Conservation (phyloP, 1,140 invertebrate genomes). For the Solenopsis invicta region DNA sequence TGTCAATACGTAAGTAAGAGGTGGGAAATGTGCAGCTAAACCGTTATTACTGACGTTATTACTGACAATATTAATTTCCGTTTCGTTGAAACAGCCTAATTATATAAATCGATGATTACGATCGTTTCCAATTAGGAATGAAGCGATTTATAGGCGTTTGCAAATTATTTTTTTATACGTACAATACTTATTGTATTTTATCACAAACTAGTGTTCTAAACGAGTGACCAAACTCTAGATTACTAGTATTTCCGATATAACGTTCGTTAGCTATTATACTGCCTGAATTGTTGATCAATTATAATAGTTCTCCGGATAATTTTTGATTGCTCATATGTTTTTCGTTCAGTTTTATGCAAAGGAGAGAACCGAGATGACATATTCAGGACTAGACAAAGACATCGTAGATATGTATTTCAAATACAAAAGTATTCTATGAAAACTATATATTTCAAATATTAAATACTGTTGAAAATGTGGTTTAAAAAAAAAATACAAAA, state of each 20-base stretch:
- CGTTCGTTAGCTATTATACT: background rate
- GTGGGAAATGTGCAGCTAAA: slow-evolving; percentile 43
- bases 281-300: slow-evolving; percentile 27
- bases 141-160: background rate
- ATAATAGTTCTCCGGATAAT: background rate
- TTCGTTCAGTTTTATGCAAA: background rate
- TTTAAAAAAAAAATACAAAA: background rate
- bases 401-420: background rate
- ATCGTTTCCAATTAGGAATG: background rate
- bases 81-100: slow-evolving; percentile 52
- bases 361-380: background rate
- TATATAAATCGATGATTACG: slow-evolving; percentile 19
- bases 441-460: background rate
- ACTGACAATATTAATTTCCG: slow-evolving; percentile 51
- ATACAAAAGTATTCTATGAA: slow-evolving; percentile 22
- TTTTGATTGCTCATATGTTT: background rate
- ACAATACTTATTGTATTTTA: slow-evolving; percentile 30
- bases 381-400: slow-evolving; percentile 35
- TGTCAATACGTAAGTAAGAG: slow-evolving; percentile 22
- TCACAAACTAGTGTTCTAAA: slow-evolving; percentile 5
- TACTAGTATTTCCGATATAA: slow-evolving; percentile 8
- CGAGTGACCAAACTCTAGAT: slow-evolving; percentile 8
- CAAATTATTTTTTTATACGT: slow-evolving; percentile 50
- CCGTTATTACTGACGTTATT: slow-evolving; percentile 34
- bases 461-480: slow-evolving; percentile 17